Evolutionary conservation across 2,113 vertebrate species (phyloP).

Genomic region (Platysteira castanea): DNA sequence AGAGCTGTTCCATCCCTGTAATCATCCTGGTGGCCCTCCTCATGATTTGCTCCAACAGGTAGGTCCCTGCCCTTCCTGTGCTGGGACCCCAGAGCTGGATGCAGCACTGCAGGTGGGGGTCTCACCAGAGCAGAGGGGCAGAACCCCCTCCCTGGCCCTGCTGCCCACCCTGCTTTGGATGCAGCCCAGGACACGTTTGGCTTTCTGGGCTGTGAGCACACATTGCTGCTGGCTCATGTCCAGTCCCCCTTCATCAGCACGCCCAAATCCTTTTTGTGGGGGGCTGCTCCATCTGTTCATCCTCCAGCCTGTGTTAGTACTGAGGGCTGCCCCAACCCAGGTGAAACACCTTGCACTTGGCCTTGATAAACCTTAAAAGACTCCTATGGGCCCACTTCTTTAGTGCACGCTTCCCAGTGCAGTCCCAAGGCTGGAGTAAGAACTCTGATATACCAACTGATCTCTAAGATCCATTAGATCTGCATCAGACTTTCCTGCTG

Average conservation of each 20-base stretch:
- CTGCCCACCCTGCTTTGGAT: not conserved
- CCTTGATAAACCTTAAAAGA: not conserved
- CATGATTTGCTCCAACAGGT: not conserved
- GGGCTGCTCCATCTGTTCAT: not conserved
- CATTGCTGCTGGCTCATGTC: not conserved
- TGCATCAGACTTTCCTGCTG: not conserved
- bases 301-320: not conserved
- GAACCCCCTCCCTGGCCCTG: not conserved
- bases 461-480: not conserved
- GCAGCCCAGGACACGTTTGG: not conserved
- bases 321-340: fast-evolving
- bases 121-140: not conserved
- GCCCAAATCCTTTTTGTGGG: not conserved
- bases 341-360: not conserved
- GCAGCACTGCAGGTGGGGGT: not conserved
- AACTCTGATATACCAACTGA: not conserved
- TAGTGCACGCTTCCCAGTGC: not conserved
- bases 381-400: not conserved
- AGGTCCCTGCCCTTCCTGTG: not conserved
- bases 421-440: not conserved
- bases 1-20: not conserved
- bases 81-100: not conserved
- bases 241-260: not conserved
- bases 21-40: not conserved
- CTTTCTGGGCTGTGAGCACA: not conserved